phyloP scores from a whole-genome alignment of 2,888 invertebrate species.

The Acronicta leporina region DNA sequence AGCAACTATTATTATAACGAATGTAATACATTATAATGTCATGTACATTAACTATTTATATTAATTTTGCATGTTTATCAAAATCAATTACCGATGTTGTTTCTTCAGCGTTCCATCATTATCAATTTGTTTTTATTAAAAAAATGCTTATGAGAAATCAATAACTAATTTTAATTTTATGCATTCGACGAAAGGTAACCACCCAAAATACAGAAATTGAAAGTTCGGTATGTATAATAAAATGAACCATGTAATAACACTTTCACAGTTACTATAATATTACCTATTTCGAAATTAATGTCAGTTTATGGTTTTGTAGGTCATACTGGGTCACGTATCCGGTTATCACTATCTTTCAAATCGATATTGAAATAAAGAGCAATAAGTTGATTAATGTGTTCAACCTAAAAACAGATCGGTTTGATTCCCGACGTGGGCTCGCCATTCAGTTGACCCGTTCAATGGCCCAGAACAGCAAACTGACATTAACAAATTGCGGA shows the following conservation, averaged over 20 bases:
- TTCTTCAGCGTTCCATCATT: constrained; percentile 5
- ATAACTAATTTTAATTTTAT: constrained; percentile 42
- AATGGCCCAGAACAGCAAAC: constrained; percentile 60
- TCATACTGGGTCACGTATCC: constrained; percentile 39
- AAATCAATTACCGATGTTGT: constrained; percentile 11
- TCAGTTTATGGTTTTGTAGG: constrained; percentile 47
- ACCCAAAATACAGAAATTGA: constrained; percentile 34
- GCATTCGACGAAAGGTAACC: constrained; percentile 22
- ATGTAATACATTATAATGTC: constrained; percentile 30
- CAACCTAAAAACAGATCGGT: constrained; percentile 64
- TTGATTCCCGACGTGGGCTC: constrained; percentile 57
- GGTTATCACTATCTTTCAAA: constrained; percentile 47
- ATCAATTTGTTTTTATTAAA: constrained; percentile 4
- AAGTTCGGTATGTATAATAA: constrained; percentile 26
- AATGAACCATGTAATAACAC: constrained; percentile 31
- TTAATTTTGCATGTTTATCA: constrained; percentile 15
- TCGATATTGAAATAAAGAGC: constrained; percentile 53
- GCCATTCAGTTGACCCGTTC: constrained; percentile 55
- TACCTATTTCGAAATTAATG: constrained; percentile 45
- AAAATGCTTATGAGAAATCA: constrained; percentile 41
- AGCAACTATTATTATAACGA: constrained; percentile 41
- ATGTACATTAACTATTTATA: constrained; percentile 23
- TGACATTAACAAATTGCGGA: constrained; percentile 68
- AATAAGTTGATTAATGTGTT: constrained; percentile 67
- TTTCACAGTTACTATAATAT: constrained; percentile 28